A percentile compares a stretch with the other conserved stretches of the same genome.
Conservation (phyloP, 1,140 invertebrate species). For the Pinna nobilis region DNA sequence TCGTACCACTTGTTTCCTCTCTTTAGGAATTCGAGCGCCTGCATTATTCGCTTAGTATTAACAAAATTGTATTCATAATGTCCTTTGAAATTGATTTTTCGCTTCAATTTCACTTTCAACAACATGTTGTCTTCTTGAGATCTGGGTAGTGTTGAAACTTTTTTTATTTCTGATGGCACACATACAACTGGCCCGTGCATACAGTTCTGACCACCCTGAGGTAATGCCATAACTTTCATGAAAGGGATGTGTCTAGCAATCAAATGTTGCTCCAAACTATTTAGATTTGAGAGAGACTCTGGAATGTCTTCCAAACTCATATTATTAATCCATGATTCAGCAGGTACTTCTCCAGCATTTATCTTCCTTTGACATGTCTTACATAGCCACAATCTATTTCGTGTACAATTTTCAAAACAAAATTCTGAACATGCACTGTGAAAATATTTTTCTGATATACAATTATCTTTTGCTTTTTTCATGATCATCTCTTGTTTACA, state of each 20-base stretch:
- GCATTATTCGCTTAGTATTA: slow-evolving; percentile 13
- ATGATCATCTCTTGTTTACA: background rate
- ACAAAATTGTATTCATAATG: slow-evolving; percentile 27
- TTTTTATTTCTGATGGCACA: slow-evolving; percentile 27
- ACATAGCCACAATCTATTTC: background rate
- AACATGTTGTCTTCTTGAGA: slow-evolving; percentile 12
- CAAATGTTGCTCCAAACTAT: slow-evolving; percentile 18
- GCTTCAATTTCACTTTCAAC: slow-evolving; percentile 29
- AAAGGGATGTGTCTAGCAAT: slow-evolving; percentile 30
- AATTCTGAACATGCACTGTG: background rate
- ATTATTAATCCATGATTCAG: slow-evolving; percentile 12
- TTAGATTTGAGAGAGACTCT: slow-evolving; percentile 10
- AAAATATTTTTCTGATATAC: background rate
- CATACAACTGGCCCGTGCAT: slow-evolving; percentile 28
- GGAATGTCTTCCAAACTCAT: slow-evolving; percentile 18
- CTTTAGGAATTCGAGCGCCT: slow-evolving; percentile 11
- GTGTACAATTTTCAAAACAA: background rate
- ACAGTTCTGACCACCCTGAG: slow-evolving; percentile 23
- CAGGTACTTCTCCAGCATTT: background rate
- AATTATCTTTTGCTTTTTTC: background rate
- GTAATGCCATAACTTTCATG: slow-evolving; percentile 29
- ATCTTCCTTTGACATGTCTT: background rate
- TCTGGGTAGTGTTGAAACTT: slow-evolving; percentile 12
- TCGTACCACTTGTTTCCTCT: slow-evolving; percentile 20
- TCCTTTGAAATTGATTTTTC: slow-evolving; percentile 32